Evolutionary conservation across 2,888 invertebrate species (phyloP).

Genomic region (Diaphora mendica): DNA sequence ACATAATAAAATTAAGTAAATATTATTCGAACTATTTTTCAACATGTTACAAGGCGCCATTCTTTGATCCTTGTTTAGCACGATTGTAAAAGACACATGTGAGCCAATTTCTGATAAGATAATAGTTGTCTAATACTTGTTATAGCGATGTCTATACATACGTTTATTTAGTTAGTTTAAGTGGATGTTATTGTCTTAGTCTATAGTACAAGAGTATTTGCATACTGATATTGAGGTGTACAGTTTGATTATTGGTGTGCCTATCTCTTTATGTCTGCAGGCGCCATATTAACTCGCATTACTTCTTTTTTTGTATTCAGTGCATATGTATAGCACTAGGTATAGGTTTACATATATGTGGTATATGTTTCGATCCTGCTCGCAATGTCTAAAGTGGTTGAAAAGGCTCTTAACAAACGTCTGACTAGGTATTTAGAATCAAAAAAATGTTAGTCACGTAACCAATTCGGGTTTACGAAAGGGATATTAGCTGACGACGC

Average conservation of each 20-base stretch:
- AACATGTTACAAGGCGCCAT: neutral
- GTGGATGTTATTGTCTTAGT: neutral
- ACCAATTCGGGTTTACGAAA: too few species aligned
- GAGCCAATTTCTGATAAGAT: neutral
- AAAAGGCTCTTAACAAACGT: too few species aligned
- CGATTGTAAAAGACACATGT: neutral
- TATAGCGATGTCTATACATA: neutral
- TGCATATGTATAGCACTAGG: neutral
- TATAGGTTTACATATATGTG: too few species aligned
- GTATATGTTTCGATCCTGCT: too few species aligned
- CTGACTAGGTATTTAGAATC: too few species aligned
- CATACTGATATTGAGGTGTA: neutral
- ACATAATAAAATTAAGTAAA: neutral
- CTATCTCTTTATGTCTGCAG: neutral
- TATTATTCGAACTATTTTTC: neutral
- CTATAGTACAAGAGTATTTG: neutral
- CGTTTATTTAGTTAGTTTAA: neutral
- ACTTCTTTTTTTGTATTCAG: neutral
- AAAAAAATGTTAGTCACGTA: too few species aligned
- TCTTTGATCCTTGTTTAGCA: neutral
- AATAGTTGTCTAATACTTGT: neutral
- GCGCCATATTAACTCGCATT: neutral
- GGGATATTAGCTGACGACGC: too few species aligned
- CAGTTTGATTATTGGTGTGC: neutral
- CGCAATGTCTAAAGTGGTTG: too few species aligned